Evolutionary conservation across 2,888 invertebrate species (phyloP).

Genomic region (Salticus scenicus): DNA sequence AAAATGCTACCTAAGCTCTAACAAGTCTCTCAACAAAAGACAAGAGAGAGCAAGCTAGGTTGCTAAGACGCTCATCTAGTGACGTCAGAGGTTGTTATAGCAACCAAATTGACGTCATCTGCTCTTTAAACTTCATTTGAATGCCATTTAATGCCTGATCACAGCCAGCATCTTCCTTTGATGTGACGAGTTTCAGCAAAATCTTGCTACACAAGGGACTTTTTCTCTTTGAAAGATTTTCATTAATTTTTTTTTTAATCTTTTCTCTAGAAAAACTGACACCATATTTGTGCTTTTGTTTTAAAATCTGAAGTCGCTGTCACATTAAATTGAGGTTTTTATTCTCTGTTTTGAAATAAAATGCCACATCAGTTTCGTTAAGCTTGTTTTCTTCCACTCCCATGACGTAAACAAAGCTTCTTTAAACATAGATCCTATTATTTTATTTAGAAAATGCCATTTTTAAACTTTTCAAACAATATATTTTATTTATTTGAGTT

Average conservation of each 20-base stretch:
- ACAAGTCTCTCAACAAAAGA: slow-evolving; percentile 36
- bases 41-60: slow-evolving; percentile 30
- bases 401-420: too few species aligned
- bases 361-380: too few species aligned
- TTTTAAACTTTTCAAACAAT: too few species aligned
- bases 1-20: slow-evolving; percentile 32
- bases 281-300: too few species aligned
- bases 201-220: slow-evolving; percentile 9
- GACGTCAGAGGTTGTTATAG: slow-evolving; percentile 54
- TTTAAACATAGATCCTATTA: too few species aligned
- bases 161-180: slow-evolving; percentile 14
- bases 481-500: too few species aligned
- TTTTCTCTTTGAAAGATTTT: not conserved
- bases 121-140: slow-evolving; percentile 62
- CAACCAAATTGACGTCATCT: slow-evolving; percentile 55
- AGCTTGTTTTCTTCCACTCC: too few species aligned
- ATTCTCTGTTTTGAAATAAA: too few species aligned
- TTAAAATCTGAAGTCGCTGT: too few species aligned
- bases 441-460: too few species aligned
- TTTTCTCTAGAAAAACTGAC: too few species aligned
- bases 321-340: too few species aligned
- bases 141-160: slow-evolving; percentile 45
- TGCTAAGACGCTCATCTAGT: slow-evolving; percentile 48
- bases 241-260: not conserved
- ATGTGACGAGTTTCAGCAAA: not conserved